These are phyloP conservation scores for Darevskia nairensis DNA, from an alignment of 2,797 vertebrate genomes.

Conservation along the genomic window DNA sequence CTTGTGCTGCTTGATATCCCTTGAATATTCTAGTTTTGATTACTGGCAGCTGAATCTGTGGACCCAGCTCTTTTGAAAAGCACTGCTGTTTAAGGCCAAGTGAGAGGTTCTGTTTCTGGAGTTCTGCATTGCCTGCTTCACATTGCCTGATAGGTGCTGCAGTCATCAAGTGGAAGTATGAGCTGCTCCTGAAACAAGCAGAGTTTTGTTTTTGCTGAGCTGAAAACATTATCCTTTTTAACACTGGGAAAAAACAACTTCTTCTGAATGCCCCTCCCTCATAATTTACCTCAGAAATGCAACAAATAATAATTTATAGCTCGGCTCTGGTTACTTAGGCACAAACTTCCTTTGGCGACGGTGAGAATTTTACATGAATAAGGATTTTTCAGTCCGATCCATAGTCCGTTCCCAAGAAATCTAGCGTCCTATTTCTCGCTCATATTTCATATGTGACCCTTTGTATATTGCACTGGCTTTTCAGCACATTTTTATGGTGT, in stretches of 20 bases:
- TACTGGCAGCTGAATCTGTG: neutral
- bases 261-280: neutral
- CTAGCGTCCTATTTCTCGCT: neutral
- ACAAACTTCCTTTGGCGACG: neutral
- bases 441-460: neutral
- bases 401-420: neutral
- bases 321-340: neutral
- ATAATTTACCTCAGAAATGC: neutral
- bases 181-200: neutral
- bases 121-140: neutral
- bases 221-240: neutral
- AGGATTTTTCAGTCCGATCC: neutral
- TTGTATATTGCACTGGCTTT: neutral
- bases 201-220: neutral
- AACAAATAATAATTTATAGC: neutral
- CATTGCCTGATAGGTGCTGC: neutral
- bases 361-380: neutral
- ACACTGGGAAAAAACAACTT: neutral
- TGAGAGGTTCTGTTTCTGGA: neutral
- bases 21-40: neutral
- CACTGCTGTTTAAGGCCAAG: neutral
- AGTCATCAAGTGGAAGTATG: neutral
- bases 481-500: neutral
- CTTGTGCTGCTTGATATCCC: neutral
- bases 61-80: neutral